Evolutionary conservation across 2,113 vertebrate species (phyloP).

Genomic region (Plecotus auritus): DNA sequence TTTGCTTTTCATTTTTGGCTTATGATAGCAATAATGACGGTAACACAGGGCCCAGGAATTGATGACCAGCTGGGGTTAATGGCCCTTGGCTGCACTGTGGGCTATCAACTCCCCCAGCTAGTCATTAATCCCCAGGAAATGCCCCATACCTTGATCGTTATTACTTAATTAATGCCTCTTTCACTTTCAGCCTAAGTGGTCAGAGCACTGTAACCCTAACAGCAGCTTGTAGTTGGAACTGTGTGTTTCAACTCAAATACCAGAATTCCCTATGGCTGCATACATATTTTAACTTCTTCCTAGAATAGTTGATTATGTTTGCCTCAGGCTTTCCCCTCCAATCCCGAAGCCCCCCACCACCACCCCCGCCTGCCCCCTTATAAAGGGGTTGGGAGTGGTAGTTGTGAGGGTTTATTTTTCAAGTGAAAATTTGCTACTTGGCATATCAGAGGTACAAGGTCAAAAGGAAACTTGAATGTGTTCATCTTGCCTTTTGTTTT

Average conservation of each 20-base stretch:
- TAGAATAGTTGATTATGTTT: conserved; percentile 67
- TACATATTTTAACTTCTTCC: conserved; percentile 71
- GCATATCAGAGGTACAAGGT: conserved; percentile 44
- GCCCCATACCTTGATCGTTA: conserved; percentile 57
- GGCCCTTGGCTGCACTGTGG: conserved; percentile 67
- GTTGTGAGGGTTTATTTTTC: conserved; percentile 49
- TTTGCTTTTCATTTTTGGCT: conserved; percentile 70
- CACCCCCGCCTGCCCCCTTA: background rate
- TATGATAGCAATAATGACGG: conserved; percentile 67
- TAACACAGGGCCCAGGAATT: conserved; percentile 57
- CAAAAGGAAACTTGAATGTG: conserved; percentile 26
- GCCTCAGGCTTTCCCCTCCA: conserved; percentile 52
- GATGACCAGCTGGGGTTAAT: conserved; percentile 65
- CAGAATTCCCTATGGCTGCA: conserved; percentile 65
- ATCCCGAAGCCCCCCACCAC: no score
- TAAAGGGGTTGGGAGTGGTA: background rate
- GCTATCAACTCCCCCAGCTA: conserved; percentile 57
- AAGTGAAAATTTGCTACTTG: conserved; percentile 68
- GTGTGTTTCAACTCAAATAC: conserved; percentile 56
- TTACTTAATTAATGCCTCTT: conserved; percentile 65
- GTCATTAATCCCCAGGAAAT: conserved; percentile 72
- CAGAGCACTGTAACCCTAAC: conserved; percentile 59
- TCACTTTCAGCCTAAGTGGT: conserved; percentile 69
- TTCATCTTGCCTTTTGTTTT: conserved; percentile 50
- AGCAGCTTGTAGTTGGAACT: conserved; percentile 50